Evolutionary conservation across 2,113 vertebrate genomes (phyloP).

Genomic region (Scomber colias): DNA sequence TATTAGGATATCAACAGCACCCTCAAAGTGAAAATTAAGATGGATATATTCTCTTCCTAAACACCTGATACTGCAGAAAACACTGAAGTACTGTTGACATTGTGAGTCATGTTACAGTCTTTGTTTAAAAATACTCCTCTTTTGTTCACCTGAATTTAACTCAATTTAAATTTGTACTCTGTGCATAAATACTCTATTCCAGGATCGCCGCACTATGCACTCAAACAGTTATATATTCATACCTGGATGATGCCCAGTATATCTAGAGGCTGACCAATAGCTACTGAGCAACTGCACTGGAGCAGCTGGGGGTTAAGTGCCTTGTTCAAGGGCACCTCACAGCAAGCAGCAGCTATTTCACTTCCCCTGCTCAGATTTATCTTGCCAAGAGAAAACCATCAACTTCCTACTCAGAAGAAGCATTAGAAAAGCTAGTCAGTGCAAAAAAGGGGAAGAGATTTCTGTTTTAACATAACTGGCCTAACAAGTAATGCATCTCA

Average conservation of each 20-base stretch:
- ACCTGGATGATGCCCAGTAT: conserved; percentile 19
- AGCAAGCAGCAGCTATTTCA: conserved; percentile 1
- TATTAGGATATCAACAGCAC: too few relatives aligned
- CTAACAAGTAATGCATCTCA: conserved; percentile 19
- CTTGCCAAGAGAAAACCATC: not conserved
- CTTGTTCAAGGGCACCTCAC: conserved; percentile 38
- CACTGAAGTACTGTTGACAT: not conserved
- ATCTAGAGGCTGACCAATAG: conserved; percentile 6
- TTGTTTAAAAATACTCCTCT: not conserved
- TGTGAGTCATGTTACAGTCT: not conserved
- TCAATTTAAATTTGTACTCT: not conserved
- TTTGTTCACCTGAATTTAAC: not conserved
- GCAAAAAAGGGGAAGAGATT: not conserved
- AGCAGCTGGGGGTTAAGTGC: conserved; percentile 38
- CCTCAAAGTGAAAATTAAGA: not conserved
- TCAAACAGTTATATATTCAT: conserved; percentile 10
- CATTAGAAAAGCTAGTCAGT: not conserved
- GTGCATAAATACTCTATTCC: not conserved
- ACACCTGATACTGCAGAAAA: not conserved
- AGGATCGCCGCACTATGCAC: not conserved
- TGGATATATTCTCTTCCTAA: not conserved
- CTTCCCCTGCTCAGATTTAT: conserved; percentile 15
- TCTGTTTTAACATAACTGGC: not conserved
- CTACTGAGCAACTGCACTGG: conserved; percentile 10
- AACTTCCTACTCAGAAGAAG: conserved; percentile 8